Evolutionary conservation across 2,113 vertebrate genomes (phyloP).

Genomic region (Lynx canadensis): DNA sequence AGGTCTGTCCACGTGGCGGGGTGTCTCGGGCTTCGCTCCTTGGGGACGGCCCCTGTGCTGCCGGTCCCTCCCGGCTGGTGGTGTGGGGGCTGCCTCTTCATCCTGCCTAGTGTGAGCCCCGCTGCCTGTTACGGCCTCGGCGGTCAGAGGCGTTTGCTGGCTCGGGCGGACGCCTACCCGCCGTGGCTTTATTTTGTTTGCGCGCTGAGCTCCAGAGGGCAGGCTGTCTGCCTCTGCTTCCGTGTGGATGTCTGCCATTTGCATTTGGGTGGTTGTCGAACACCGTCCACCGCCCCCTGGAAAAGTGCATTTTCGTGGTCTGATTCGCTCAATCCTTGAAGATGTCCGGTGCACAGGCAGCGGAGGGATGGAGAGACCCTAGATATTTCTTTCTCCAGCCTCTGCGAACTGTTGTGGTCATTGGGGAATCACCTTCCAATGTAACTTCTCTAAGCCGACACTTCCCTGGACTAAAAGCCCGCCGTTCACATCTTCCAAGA

Average conservation of each 20-base stretch:
- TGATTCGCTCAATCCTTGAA: fast-evolving
- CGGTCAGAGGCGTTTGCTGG: fast-evolving
- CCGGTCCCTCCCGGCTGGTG: neutral
- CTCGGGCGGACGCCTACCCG: neutral
- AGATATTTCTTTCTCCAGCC: neutral
- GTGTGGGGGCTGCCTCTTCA: fast-evolving
- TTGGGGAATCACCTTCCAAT: fast-evolving
- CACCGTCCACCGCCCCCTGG: neutral
- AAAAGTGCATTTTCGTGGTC: too few relatives aligned
- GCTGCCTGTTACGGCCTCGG: fast-evolving
- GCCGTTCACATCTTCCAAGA: neutral
- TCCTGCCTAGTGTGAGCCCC: fast-evolving
- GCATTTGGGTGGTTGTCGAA: neutral
- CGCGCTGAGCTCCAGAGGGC: neutral
- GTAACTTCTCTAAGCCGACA: neutral
- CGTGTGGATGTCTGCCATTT: neutral
- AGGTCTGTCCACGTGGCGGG: fast-evolving
- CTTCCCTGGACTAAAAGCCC: too few relatives aligned
- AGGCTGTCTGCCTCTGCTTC: neutral
- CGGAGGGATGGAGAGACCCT: neutral
- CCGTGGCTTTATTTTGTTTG: neutral
- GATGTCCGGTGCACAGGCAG: neutral
- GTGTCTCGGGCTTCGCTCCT: neutral
- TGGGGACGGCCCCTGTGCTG: too few relatives aligned
- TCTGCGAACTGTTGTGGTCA: too few relatives aligned